phyloP scores from a whole-genome alignment of 2,797 vertebrate species.

The Lacerta viridis region DNA sequence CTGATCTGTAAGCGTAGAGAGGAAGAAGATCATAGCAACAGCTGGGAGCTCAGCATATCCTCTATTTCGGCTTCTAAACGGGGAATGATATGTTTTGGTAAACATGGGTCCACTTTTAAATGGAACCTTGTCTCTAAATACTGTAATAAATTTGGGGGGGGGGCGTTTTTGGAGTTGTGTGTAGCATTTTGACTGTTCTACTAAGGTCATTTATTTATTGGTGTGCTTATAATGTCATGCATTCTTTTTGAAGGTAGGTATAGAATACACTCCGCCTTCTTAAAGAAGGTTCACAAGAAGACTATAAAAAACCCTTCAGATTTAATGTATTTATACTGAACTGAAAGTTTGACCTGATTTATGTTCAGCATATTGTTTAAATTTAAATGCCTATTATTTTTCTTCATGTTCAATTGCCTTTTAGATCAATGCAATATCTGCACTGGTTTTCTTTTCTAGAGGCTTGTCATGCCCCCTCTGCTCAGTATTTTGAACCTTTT shows the following conservation, averaged over 20 bases:
- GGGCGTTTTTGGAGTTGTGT: not conserved
- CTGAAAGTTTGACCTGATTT: slow-evolving; percentile 62
- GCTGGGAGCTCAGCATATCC: not conserved
- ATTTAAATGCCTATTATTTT: slow-evolving; percentile 52
- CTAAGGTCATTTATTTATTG: slow-evolving; percentile 39
- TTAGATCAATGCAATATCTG: slow-evolving; percentile 56
- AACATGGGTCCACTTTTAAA: not conserved
- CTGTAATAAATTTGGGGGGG: not conserved
- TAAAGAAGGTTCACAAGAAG: slow-evolving; percentile 21
- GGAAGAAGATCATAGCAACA: not conserved
- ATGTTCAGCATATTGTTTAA: slow-evolving; percentile 50
- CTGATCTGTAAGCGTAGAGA: not conserved
- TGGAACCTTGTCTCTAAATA: not conserved
- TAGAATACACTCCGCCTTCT: not conserved
- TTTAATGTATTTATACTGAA: slow-evolving; percentile 35
- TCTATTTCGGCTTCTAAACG: not conserved
- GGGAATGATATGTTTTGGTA: not conserved
- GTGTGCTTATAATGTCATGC: slow-evolving; percentile 9
- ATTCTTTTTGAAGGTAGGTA: slow-evolving; percentile 15
- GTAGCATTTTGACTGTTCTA: not conserved
- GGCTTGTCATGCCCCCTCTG: slow-evolving; percentile 61
- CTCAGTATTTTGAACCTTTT: slow-evolving; percentile 68
- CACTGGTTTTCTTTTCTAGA: slow-evolving; percentile 57
- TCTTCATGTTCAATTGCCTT: slow-evolving; percentile 37
- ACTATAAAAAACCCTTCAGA: slow-evolving; percentile 41